Evolutionary conservation across 2,113 vertebrate genomes (phyloP), one percentile per base, ranked within the genome.

Genomic region (Deroptyus accipitrinus): DNA sequence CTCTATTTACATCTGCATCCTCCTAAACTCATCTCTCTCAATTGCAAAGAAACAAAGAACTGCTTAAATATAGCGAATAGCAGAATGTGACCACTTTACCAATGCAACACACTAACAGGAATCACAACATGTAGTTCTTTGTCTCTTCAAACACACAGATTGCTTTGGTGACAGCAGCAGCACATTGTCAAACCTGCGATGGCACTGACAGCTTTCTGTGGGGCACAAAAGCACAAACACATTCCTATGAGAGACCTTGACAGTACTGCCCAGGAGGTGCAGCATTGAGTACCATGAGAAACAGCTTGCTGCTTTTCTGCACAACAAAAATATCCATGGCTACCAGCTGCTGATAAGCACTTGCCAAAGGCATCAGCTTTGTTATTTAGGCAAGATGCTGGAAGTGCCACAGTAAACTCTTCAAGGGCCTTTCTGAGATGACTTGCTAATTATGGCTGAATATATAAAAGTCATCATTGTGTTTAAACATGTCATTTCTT

Each of bases 271-370:
- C 39, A 64, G 86, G 76, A 83, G 49, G 57, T 62, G 64, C 25
- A 73, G 55, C 27, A 61, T 27, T 57, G 49, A 66, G 13, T 16
- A 52, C 62, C 14, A 12, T 7, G 42, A 86, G 66, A 54, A 77
- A 69, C 37, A 78, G 61, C 69, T 93, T 94, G 85, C 79, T 96
- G 76, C 64, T 93, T 86, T 86, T 86, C 83, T 88, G 35, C 51
- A 48, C 57, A 84, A 51, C 42, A 46, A 72, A 92, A 76, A 69
- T 61, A 84, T 66, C 68, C 74, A 62, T 39, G 76, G 79, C 73
- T 91, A 88, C 70, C 49, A 55, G 76, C 68, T 94, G 87, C 82
- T 89, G 80, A 31, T 12, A 48, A 76, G 52, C 31, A 46, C 69
- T 93, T 95, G 83, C 74, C 80, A 90, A 84, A 81, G 73, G 72